Evolutionary conservation across 2,888 invertebrate genomes (phyloP), one percentile per base, ranked within the genome.

Genomic region (Scaptomyza caliginosa): DNA sequence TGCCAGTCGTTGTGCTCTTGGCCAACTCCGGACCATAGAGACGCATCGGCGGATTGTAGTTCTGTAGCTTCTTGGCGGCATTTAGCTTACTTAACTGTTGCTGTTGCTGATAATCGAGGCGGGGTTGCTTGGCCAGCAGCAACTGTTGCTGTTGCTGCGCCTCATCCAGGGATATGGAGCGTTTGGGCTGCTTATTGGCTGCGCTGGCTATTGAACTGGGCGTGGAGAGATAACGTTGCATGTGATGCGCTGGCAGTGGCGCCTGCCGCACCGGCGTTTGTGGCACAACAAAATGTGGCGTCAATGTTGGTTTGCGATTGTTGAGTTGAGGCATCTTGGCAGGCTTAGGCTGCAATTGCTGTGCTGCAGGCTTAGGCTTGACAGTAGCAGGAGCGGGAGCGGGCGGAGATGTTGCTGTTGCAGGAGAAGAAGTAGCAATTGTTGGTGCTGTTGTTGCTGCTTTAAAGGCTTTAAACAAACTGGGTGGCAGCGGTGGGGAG

Each of bases 401-500:
- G 10, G 32, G 2, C 8, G 4, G 4, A n/a, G 21, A 28, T 5
- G 46, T 24, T 43, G 28, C 2, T 19, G 54, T 19, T 10, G 21
- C 21, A n/a, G 38, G 3, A 6, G 45, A 4, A 17, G 21, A 4
- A 6, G 32, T 0, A 6, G 30, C 38, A 43, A 28, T 34, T 38
- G 38, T 10, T 16, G 10, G 30, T 2, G 51, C 40, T 17, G 43
- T 0, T 3, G 49, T 1, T 36, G 49, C 13, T 7, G 43, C 74
- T 0, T 88, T 82, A 23, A 90, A 86, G 7, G 88, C 84, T 48
- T 91, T 91, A 43, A 91, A 91, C 2, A 91, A 68, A 51, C 91
- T 91, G 8, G 91, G 91, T 6, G 91, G 91, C 58, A 91, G 48
- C 0, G 91, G 91, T 3, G 91, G 90, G 2, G 91, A 91, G 0